Percentiles rank a stretch among this genome's conserved stretches.
Conservation (phyloP, 2,888 invertebrate species). For the Meiosimyza platycephala region DNA sequence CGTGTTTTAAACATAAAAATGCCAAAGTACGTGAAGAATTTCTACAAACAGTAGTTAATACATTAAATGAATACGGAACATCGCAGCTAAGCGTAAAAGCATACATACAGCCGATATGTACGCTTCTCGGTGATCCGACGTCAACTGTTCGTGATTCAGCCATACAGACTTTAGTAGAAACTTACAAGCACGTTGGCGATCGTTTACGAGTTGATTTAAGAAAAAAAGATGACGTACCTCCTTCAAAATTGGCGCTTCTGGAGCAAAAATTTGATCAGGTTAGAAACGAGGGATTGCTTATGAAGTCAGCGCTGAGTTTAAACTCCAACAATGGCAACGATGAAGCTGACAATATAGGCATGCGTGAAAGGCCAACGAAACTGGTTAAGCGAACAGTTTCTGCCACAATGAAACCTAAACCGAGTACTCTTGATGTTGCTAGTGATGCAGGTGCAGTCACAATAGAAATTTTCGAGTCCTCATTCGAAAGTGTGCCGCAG, state of each 20-base stretch:
- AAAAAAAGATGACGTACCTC: slow-evolving; percentile 80
- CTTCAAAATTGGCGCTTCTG: slow-evolving; percentile 77
- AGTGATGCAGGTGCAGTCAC: slow-evolving; percentile 88
- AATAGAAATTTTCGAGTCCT: slow-evolving; percentile 85
- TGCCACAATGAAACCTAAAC: slow-evolving; percentile 46
- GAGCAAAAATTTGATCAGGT: slow-evolving; percentile 90
- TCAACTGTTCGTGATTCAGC: slow-evolving; percentile 89
- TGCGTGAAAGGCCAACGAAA: slow-evolving; percentile 65
- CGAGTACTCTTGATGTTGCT: slow-evolving; percentile 37
- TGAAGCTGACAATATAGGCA: slow-evolving; percentile 67
- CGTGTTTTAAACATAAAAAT: slow-evolving; percentile 86
- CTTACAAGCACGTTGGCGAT: slow-evolving; percentile 92
- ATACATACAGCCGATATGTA: slow-evolving; percentile 85
- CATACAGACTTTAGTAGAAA: slow-evolving; percentile 84
- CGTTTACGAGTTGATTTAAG: slow-evolving; percentile 84
- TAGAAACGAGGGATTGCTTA: slow-evolving; percentile 79
- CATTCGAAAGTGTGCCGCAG: slow-evolving; percentile 86
- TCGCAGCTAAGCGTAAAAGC: slow-evolving; percentile 83
- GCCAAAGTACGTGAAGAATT: slow-evolving; percentile 93
- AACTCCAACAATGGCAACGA: slow-evolving; percentile 61
- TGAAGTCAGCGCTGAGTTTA: slow-evolving; percentile 74
- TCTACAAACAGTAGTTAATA: slow-evolving; percentile 82
- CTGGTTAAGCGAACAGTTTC: slow-evolving; percentile 68
- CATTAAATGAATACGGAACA: slow-evolving; percentile 89
- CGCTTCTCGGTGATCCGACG: slow-evolving; percentile 87